phyloP scores from a whole-genome alignment of 2,797 vertebrate species.

The Oceanodroma leucorhoa region DNA sequence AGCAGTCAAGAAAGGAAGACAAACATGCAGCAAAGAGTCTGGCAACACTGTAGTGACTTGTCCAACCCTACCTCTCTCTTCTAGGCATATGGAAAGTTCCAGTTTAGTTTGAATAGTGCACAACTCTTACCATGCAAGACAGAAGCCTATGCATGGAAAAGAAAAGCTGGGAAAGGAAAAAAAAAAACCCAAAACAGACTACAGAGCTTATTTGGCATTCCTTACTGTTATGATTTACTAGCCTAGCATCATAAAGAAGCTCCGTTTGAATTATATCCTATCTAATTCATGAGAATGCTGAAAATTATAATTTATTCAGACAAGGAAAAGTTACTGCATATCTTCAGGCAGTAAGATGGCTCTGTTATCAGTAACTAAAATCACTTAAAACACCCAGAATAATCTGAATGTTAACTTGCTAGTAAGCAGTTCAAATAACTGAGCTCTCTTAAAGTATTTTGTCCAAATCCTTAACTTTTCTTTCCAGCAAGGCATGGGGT shows the following conservation, averaged over 20 bases:
- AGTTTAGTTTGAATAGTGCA: neutral
- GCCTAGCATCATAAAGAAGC: neutral
- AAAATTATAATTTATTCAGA: neutral
- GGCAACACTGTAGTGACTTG: neutral
- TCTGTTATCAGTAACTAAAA: neutral
- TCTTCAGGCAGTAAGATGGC: neutral
- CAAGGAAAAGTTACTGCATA: neutral
- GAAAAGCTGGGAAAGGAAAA: neutral
- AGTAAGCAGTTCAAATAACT: neutral
- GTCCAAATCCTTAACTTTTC: neutral
- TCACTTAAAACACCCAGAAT: neutral
- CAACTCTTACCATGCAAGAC: neutral
- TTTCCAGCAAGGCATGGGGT: neutral
- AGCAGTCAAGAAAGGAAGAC: neutral
- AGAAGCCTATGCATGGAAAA: neutral
- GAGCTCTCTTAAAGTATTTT: neutral
- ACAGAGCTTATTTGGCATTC: neutral
- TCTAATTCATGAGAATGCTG: neutral
- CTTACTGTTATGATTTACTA: neutral
- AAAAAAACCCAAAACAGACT: neutral
- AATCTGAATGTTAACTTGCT: neutral
- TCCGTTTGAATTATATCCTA: neutral
- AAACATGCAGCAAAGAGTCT: neutral
- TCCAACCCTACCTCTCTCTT: neutral
- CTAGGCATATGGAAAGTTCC: neutral